Base-by-base conservation (phyloP, 2,888 invertebrate species). In the Bellardia bayeri region DNA sequence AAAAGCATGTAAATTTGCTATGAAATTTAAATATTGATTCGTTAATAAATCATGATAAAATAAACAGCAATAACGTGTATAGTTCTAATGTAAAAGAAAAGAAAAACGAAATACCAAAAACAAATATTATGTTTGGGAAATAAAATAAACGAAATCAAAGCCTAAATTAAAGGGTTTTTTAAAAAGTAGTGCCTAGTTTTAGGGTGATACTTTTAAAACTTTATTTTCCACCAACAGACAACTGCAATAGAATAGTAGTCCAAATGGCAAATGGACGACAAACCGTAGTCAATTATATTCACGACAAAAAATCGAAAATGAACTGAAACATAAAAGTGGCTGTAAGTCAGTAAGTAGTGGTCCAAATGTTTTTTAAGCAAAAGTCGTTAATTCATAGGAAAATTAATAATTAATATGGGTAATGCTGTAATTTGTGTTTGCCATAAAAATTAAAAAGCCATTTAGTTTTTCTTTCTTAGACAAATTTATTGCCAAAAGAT, bases 401-500 rank as follows among this genome's bases (percentile, higher is more conserved):
- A 33, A 33, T 33, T 33, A 33, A 33, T n/a, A n/a, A n/a, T n/a
- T n/a, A n/a, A n/a, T n/a, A n/a, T n/a, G n/a, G n/a, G n/a, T n/a
- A n/a, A n/a, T 23, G 23, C 23, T 23, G 23, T 23, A 23, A 1
- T 23, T 23, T 23, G 23, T 23, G 23, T 23, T 23, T 23, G 23
- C 30, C 68, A 81, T 83, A 51, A 85, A 82, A 83, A 86, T 88
- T 83, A 71, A 80, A 82, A 87, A 82, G 75, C 69, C 71, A 64
- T 76, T 80, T 64, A 0, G 14, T 33, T 23, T 71, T 72, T 37
- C 1, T 61, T 40, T 63, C 61, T 37, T 49, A 83, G 78, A 78
- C 83, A 86, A 84, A 90, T 89, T 90, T 90, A 89, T 89, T 86
- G 88, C 85, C 89, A 79, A 80, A 74, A 89, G 88, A 92, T 92